A percentile compares a stretch with the other conserved stretches of the same genome.
Conservation (phyloP, 53 echinoderm and acorn worm species). For the Luidia sarsii region DNA sequence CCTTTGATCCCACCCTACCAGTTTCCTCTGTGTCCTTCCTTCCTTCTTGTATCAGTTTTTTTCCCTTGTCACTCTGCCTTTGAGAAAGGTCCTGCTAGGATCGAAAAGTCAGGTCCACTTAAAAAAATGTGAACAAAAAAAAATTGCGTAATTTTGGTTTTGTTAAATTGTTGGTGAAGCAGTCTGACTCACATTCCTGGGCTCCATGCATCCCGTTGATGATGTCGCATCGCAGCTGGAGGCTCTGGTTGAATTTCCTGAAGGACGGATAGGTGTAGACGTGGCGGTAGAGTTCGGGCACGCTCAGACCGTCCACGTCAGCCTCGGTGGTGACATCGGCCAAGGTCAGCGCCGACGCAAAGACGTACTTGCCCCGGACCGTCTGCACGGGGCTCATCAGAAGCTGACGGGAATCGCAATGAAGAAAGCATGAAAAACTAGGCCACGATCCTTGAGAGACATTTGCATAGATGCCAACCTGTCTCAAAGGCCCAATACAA, state of each 20-base stretch:
- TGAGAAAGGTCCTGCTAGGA: no score
- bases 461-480: not conserved
- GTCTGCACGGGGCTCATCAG: slow-evolving; percentile 62
- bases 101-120: no score
- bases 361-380: slow-evolving; percentile 48
- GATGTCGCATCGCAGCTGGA: slow-evolving; percentile 66
- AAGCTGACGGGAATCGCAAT: slow-evolving; percentile 58
- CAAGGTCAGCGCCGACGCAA: slow-evolving; percentile 40
- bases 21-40: no score
- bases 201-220: slow-evolving; percentile 72
- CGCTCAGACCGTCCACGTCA: slow-evolving; percentile 64
- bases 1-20: no score
- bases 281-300: slow-evolving; percentile 63
- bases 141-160: no score
- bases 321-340: slow-evolving; percentile 60
- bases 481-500: no score
- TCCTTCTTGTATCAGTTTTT: no score
- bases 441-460: not conserved
- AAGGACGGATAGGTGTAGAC: slow-evolving; percentile 60
- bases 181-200: slow-evolving; percentile 84
- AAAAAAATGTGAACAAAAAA: no score
- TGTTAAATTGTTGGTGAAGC: no score
- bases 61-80: no score
- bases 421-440: not conserved
- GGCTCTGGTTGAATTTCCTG: slow-evolving; percentile 47